Conservation (phyloP, 2,888 invertebrate genomes). For the Pseudococcus viburni region DNA sequence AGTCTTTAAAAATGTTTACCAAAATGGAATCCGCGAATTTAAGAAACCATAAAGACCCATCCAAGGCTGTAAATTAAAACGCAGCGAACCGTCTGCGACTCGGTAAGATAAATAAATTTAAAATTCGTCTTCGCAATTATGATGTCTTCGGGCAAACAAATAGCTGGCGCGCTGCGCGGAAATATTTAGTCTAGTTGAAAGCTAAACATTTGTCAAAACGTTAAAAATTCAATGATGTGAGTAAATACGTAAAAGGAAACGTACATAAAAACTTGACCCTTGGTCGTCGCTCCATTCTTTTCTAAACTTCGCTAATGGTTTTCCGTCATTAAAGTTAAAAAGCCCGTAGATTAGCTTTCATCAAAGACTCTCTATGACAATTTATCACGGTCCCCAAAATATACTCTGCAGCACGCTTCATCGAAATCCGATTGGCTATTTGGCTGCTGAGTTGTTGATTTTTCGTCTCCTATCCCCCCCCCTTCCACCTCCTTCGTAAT, state of each 20-base stretch:
- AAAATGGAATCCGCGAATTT: constrained; percentile 20
- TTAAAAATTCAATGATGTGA: constrained; percentile 59
- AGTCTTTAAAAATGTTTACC: constrained; percentile 31
- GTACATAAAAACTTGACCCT: constrained; percentile 50
- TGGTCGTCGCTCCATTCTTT: constrained; percentile 16
- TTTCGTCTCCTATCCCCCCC: not conserved
- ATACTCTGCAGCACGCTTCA: not conserved
- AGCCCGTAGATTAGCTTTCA: constrained; percentile 48
- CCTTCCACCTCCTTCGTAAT: not conserved
- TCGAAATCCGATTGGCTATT: constrained; percentile 17
- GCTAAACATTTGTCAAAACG: constrained; percentile 56
- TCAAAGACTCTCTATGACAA: constrained; percentile 48
- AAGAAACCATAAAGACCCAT: constrained; percentile 37
- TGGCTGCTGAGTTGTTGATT: constrained; percentile 35
- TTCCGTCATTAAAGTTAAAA: constrained; percentile 58
- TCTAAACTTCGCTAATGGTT: constrained; percentile 51
- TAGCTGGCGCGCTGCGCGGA: not conserved
- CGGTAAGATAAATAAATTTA: constrained; percentile 39
- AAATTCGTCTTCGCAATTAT: constrained; percentile 35
- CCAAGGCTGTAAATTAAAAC: constrained; percentile 22
- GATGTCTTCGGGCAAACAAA: constrained; percentile 19
- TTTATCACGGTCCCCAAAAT: constrained; percentile 51
- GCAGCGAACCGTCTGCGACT: not conserved
- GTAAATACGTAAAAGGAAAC: constrained; percentile 57
- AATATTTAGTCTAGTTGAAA: constrained; percentile 46